Base-by-base conservation (phyloP, 2,113 vertebrate species). In the Poecilia latipinna region DNA sequence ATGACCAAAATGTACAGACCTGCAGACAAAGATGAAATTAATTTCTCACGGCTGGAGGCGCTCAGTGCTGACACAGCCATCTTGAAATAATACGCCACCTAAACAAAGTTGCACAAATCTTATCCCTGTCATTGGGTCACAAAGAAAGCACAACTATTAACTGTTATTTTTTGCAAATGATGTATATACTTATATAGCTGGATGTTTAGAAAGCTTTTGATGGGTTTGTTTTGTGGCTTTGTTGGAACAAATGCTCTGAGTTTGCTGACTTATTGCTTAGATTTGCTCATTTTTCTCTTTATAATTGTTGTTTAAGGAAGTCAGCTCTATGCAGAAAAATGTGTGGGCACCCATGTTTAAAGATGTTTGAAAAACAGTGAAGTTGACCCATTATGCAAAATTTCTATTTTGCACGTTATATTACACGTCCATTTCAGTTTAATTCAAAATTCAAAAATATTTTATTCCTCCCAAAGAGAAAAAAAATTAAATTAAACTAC, bases 1-100 rank as follows among this genome's bases (percentile, higher is more conserved):
- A 57, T 57, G 0, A 31, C 17, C 24, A 31, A 69, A 82, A 79
- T 48, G n/a, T 29, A 69, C 12, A 28, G 61, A 28, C 31, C 72
- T 44, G 15, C 5, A 65, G 51, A 32, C 57, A 72, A 57, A 51
- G 22, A 51, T 15, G 0, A 60, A 32, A 29, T 12, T 48, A 31
- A 69, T 78, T 65, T 61, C 13, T 54, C 29, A 39, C 26, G 28
- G 28, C 12, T 60, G 4, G 44, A 48, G 44, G 17, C 44, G 44
- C 44, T 17, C 44, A 19, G 44, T 48, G 42, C 51, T 57, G 51
- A 57, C 51, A 57, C 51, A 57, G 51, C 10, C 51, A 57, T 57
- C 17, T n/a, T 19, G 22, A 8, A 42, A 69, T 17, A 37, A 44
- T 0, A 26, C 57, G 17, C 44, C 44, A 48, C 44, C 44, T 17